Percentiles rank a stretch among this genome's conserved stretches.
Evolutionary conservation across 2,888 invertebrate genomes (phyloP).

Genomic region (Eulithis testata): DNA sequence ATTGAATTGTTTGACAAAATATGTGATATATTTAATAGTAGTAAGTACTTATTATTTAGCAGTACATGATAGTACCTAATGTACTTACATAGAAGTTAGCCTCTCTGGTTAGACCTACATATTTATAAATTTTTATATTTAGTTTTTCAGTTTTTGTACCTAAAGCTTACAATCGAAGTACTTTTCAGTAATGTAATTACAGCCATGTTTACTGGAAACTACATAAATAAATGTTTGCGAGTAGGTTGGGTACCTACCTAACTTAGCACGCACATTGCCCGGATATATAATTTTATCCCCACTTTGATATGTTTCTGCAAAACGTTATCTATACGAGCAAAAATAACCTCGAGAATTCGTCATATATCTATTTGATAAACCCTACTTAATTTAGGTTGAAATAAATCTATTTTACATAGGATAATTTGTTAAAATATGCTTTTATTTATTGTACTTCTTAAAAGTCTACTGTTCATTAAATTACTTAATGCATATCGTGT

Average conservation of each 20-base stretch:
- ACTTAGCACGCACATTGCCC: neutral
- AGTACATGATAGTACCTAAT: neutral
- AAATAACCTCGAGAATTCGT: neutral
- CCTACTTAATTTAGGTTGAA: neutral
- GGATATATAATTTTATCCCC: neutral
- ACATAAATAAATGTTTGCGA: too few relatives aligned
- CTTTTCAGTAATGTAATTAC: too few relatives aligned
- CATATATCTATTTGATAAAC: neutral
- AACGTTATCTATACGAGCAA: neutral
- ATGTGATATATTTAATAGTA: conserved; percentile 15
- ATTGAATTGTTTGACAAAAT: conserved; percentile 8
- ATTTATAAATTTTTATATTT: conserved; percentile 2
- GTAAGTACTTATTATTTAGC: neutral
- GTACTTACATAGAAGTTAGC: too few relatives aligned
- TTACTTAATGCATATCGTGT: conserved; percentile 38
- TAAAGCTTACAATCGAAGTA: too few relatives aligned
- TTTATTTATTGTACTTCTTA: conserved; percentile 31
- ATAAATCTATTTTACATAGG: conserved; percentile 14
- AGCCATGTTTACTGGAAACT: too few relatives aligned
- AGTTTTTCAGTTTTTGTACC: too few relatives aligned
- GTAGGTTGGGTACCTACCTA: neutral
- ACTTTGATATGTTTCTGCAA: neutral
- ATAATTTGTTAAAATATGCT: conserved; percentile 13
- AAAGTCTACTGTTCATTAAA: conserved; percentile 34
- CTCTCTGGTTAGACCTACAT: neutral